Base-by-base conservation (phyloP, 2,888 invertebrate genomes). In the Hofmannophila pseudospretella region DNA sequence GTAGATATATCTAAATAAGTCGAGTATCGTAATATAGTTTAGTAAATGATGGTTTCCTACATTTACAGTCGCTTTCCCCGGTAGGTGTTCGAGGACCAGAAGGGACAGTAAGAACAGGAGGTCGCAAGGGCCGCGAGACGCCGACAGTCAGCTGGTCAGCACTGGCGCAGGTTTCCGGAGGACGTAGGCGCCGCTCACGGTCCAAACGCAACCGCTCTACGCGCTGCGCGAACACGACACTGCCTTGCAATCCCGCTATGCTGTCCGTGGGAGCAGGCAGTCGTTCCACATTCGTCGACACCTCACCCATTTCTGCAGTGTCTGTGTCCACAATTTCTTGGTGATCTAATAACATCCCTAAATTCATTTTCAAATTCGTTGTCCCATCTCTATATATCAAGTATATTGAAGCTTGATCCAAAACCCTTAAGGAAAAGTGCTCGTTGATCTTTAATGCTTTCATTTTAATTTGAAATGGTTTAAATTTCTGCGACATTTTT, bases 341-440 rank as follows among this genome's bases (percentile, higher is more conserved):
- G 62, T 75, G 88, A 67, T 76, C 88, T 66, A 79, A 69, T 57
- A 64, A 69, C 89, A 78, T 89, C 54, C 77, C 89, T 55, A 65
- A 65, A 42, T 86, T 85, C 14, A 82, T 42, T 54, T 82, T 84
- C 20, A 85, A 44, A 47, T 74, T 80, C 4, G 72, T 72, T 8
- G 68, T 54, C 1, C 82, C 81, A 40, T 85, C 84, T 46, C 79
- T 66, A 46, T 63, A 86, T 29, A 75, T 67, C 2, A 86, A 54
- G 50, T 82, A 79, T 14, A 85, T 56, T 5, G 68, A 72, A 1
- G 81, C 75, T 51, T 86, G 86, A 42, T 86, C 84, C 23, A 85
- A 47, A 1, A 86, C 67, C 54, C 64, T 73, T 4, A 86, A 44
- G 7, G 84, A 81, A 51, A 86, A 85, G 41, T 80, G 41, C 39